Evolutionary conservation across 2,797 vertebrate species (phyloP), one percentile per base, ranked within the genome.

Genomic region (Gallinago stenura): DNA sequence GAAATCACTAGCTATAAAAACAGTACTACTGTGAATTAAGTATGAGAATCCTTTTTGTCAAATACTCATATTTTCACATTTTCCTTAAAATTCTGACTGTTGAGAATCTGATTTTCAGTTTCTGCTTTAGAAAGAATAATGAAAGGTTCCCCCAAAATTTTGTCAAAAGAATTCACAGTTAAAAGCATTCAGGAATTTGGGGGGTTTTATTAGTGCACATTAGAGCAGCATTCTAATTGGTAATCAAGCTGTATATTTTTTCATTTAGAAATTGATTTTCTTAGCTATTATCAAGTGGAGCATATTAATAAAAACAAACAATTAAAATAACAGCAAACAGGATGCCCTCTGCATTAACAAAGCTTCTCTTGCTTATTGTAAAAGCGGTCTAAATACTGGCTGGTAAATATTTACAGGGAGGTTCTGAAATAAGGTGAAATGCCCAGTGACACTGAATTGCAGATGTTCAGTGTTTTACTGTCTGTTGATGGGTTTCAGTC

Each of bases 221-320:
- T 60, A 80, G 13, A 90, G 45, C 57, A 94, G 50, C 24, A 43
- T 51, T 84, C 46, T 87, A 92, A 82, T 19, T 77, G 33, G 75
- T 60, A 84, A 94, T 68, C 48, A 90, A 77, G 75, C 21, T 43
- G 24, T 73, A 3, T 43, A 62, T 90, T 88, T 95, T 89, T 91
- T 83, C 20, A 89, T 73, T 93, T 58, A 76, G 45, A 91, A 90
- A 85, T 83, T 22, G 43, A 76, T 91, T 91, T 87, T 54, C 39
- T 66, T 80, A 71, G 66, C 30, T 90, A 19, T 64, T 95, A 76
- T 56, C 73, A 84, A 87, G 22, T 45, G 28, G 5, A 88, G 20
- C 51, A 46, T 33, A 84, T 84, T 91, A 93, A 95, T 87, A 93
- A 93, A 91, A 93, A 15, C 24, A 91, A 81, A 71, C 54, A 75